These are phyloP conservation scores for Sinodicranocentrus sp. DNA, from an alignment of 2,888 invertebrate genomes.

Conservation along the genomic window DNA sequence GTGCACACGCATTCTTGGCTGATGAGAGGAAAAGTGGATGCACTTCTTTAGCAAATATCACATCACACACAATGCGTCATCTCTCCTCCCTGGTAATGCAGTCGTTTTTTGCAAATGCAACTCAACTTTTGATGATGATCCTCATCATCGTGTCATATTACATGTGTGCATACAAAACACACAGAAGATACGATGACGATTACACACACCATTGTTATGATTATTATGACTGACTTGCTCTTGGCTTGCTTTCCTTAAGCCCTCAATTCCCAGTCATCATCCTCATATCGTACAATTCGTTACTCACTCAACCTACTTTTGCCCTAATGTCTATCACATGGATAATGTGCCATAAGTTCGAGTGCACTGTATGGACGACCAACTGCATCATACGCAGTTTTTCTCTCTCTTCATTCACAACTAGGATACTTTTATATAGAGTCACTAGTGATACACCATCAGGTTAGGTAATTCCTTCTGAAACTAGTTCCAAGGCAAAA, in stretches of 20 bases:
- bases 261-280: slow-evolving; percentile 51
- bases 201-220: slow-evolving; percentile 31
- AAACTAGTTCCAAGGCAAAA: slow-evolving; percentile 70
- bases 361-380: not conserved
- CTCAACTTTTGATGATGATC: slow-evolving; percentile 25
- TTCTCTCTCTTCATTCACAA: slow-evolving; percentile 31
- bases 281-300: not conserved
- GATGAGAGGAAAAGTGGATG: slow-evolving; percentile 29
- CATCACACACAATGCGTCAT: not conserved
- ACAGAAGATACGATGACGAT: slow-evolving; percentile 14
- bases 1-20: not conserved
- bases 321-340: slow-evolving; percentile 4
- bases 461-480: slow-evolving; percentile 46
- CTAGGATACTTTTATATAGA: not conserved
- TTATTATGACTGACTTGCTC: slow-evolving; percentile 48
- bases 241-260: slow-evolving; percentile 65
- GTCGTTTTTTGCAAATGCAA: slow-evolving; percentile 18
- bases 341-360: not conserved
- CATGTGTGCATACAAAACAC: not conserved
- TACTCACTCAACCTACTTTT: slow-evolving; percentile 62
- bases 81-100: not conserved
- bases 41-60: slow-evolving; percentile 16
- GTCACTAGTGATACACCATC: not conserved
- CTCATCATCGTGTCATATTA: not conserved
- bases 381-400: not conserved